These are phyloP conservation scores for Ifrita kowaldi DNA, from an alignment of 2,113 vertebrate species.

Conservation along the genomic window DNA sequence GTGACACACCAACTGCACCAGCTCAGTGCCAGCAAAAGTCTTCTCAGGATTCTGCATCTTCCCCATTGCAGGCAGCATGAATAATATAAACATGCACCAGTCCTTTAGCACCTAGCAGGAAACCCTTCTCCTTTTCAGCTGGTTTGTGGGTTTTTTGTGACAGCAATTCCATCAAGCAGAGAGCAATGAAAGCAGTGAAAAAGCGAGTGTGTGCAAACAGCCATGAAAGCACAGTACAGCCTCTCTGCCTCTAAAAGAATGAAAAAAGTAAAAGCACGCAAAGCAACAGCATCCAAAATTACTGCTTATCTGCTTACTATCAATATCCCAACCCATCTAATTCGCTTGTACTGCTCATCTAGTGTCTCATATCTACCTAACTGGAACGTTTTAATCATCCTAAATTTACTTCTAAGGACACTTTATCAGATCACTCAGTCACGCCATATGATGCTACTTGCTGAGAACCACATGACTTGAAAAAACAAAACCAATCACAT, in stretches of 20 bases:
- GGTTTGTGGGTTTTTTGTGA: background rate
- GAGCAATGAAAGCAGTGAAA: background rate
- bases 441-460: background rate
- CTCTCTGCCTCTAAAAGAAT: background rate
- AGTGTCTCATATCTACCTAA: background rate
- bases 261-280: background rate
- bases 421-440: constrained; percentile 8
- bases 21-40: background rate
- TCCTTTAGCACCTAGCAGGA: background rate
- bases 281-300: background rate
- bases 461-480: constrained; percentile 12
- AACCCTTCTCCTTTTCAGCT: background rate
- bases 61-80: background rate
- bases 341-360: background rate
- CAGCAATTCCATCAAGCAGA: background rate
- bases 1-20: background rate
- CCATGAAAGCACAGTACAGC: background rate
- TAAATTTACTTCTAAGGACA: constrained; percentile 11
- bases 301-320: background rate
- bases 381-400: background rate
- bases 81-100: background rate
- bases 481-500: constrained; percentile 23
- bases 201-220: background rate
- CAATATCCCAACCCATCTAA: background rate
- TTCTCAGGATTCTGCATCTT: background rate